phyloP scores from a whole-genome alignment of 2,797 vertebrate genomes.

The Euphonia xanthogaster region DNA sequence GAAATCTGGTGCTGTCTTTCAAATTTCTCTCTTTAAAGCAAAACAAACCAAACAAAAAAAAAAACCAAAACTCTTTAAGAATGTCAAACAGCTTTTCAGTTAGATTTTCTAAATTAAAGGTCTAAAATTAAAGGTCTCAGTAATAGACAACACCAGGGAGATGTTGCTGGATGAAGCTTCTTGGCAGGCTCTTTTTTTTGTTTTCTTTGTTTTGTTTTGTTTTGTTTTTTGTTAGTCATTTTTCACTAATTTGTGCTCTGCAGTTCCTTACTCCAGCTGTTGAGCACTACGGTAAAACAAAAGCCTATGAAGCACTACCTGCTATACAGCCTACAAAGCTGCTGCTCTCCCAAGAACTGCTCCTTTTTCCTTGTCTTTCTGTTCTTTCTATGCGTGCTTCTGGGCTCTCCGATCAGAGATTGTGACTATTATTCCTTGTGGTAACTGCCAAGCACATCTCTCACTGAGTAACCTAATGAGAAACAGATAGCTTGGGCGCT shows the following conservation, averaged over 20 bases:
- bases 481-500: not conserved
- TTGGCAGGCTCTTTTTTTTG: not conserved
- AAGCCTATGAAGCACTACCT: not conserved
- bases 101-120: not conserved
- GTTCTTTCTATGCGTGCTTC: not conserved
- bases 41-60: not conserved
- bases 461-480: not conserved
- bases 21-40: not conserved
- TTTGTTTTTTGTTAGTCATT: not conserved
- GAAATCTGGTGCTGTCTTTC: not conserved
- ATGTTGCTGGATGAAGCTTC: not conserved
- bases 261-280: not conserved
- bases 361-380: not conserved
- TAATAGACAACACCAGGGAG: not conserved
- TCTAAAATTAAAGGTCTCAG: not conserved
- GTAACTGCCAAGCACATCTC: not conserved
- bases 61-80: not conserved
- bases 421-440: not conserved
- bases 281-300: not conserved
- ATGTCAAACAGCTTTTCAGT: not conserved
- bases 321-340: not conserved
- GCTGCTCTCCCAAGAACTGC: not conserved
- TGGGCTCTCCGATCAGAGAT: not conserved
- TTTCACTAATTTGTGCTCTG: not conserved
- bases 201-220: too few relatives aligned